phyloP scores from a whole-genome alignment of 2,888 invertebrate species.

The Mythimna lalbum region DNA sequence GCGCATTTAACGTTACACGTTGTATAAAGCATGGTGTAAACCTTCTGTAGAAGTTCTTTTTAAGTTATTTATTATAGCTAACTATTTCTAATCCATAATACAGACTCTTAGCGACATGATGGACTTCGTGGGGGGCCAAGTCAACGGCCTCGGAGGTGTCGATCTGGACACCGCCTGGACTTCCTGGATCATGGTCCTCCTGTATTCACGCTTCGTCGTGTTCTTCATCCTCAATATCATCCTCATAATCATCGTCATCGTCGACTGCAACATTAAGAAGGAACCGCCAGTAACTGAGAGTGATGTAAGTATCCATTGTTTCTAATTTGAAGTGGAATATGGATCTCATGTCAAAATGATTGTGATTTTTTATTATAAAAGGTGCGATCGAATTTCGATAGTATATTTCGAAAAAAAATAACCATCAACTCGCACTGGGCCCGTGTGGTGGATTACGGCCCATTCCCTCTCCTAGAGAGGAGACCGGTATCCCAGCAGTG shows the following conservation, averaged over 20 bases:
- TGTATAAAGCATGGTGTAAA: too few relatives aligned
- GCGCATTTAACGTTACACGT: too few relatives aligned
- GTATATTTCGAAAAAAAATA: too few relatives aligned
- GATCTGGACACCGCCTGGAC: conserved; percentile 76
- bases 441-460: too few relatives aligned
- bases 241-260: conserved; percentile 74
- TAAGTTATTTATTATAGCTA: background rate
- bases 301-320: conserved; percentile 63
- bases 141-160: conserved; percentile 73
- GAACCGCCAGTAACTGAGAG: conserved; percentile 50
- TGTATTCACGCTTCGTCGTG: conserved; percentile 85
- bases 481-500: too few relatives aligned
- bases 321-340: background rate
- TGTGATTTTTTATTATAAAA: background rate
- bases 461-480: too few relatives aligned
- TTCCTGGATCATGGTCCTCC: conserved; percentile 84
- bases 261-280: conserved; percentile 72
- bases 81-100: conserved; percentile 2
- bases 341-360: background rate
- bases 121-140: conserved; percentile 76
- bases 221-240: conserved; percentile 87
- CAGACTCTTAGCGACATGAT: conserved; percentile 80
- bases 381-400: too few relatives aligned
- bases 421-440: too few relatives aligned
- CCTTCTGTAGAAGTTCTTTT: too few relatives aligned